phyloP scores from a whole-genome alignment of 2,113 vertebrate species.

The Phodopus roborovskii region DNA sequence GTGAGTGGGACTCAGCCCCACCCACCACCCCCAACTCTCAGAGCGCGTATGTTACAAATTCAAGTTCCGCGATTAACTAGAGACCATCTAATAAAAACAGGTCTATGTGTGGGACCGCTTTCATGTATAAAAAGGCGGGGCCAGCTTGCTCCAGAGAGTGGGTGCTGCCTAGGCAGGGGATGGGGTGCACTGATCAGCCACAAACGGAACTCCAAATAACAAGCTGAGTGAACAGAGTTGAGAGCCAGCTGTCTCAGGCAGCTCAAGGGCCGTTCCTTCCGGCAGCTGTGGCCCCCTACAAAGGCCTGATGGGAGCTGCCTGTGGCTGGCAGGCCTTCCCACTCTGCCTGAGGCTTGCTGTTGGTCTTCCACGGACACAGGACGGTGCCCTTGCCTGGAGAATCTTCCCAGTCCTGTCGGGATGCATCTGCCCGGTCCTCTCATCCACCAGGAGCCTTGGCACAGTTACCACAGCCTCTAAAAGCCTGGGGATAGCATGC shows the following conservation, averaged over 20 bases:
- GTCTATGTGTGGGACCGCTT: not conserved
- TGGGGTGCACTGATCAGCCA: not conserved
- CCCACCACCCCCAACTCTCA: accelerated
- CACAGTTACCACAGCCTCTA: not conserved
- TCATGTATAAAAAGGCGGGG: not conserved
- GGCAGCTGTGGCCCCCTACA: not conserved
- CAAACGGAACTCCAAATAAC: not conserved
- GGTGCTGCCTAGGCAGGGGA: not conserved
- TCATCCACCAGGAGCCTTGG: not conserved
- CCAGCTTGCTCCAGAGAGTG: not conserved
- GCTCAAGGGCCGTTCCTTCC: accelerated
- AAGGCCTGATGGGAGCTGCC: not conserved
- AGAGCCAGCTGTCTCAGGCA: not conserved
- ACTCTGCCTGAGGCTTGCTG: not conserved
- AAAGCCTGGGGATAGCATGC: not conserved
- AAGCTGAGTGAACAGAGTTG: not conserved
- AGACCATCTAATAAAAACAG: not conserved
- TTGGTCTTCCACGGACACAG: accelerated
- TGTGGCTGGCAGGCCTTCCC: not conserved
- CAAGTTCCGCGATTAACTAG: not conserved
- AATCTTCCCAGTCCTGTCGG: not conserved
- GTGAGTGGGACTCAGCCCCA: accelerated
- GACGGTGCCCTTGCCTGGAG: not conserved
- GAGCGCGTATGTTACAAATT: not conserved
- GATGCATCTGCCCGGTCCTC: not conserved